These are phyloP conservation scores for Melanocharis versteri DNA, from an alignment of 2,113 vertebrate species.

Conservation along the genomic window DNA sequence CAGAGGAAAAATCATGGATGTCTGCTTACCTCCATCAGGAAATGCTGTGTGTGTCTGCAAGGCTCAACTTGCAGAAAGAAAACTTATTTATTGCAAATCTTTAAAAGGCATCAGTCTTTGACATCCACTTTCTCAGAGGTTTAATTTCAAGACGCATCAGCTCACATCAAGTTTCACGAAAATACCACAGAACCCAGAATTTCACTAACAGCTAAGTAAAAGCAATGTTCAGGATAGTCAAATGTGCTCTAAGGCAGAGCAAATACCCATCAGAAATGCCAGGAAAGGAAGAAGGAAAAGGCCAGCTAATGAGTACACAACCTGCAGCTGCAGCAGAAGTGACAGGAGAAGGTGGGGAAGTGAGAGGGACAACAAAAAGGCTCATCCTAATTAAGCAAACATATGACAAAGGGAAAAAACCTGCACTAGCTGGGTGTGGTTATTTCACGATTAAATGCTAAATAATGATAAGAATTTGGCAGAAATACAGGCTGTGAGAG, in stretches of 20 bases:
- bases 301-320: neutral
- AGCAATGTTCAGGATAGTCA: neutral
- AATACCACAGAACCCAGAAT: neutral
- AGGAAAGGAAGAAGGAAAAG: neutral
- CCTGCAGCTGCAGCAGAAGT: neutral
- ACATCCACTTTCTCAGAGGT: neutral
- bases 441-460: neutral
- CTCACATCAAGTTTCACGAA: neutral
- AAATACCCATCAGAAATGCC: neutral
- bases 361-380: neutral
- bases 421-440: neutral
- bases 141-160: neutral
- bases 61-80: neutral
- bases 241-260: slow-evolving; percentile 12
- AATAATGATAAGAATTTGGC: neutral
- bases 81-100: neutral
- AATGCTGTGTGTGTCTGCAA: neutral
- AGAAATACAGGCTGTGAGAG: neutral
- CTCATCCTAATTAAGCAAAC: neutral
- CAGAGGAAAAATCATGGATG: neutral
- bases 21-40: neutral
- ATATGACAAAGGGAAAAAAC: neutral
- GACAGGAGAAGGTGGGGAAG: neutral
- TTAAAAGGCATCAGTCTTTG: neutral
- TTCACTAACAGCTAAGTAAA: slow-evolving; percentile 22